Conservation (phyloP, 2,888 invertebrate genomes). For the Erannis defoliaria region DNA sequence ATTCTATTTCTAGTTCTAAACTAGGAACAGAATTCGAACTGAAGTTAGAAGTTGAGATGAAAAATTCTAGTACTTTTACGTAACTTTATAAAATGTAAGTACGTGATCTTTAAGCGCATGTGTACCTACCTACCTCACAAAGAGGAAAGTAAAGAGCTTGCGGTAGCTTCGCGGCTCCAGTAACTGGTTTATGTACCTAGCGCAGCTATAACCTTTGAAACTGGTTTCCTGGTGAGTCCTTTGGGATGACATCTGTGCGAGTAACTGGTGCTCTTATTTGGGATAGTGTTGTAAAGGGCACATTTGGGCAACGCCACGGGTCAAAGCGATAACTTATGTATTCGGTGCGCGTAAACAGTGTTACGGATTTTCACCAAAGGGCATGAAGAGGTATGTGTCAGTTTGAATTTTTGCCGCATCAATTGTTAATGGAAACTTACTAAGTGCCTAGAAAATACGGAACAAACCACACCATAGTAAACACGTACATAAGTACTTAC, state of each 20-base stretch:
- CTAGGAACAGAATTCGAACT: slow-evolving; percentile 10
- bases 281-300: slow-evolving; percentile 20
- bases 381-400: not conserved
- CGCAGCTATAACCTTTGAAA: slow-evolving; percentile 24
- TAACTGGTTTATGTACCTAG: slow-evolving; percentile 21
- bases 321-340: slow-evolving; percentile 12
- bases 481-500: too few relatives aligned
- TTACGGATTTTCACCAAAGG: not conserved
- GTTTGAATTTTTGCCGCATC: not conserved
- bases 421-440: too few relatives aligned
- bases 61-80: slow-evolving; percentile 17
- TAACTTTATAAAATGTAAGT: slow-evolving; percentile 27
- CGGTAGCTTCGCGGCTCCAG: slow-evolving; percentile 14
- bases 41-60: slow-evolving; percentile 20
- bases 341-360: slow-evolving; percentile 3
- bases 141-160: slow-evolving; percentile 24
- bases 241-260: slow-evolving; percentile 20
- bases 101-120: slow-evolving; percentile 30
- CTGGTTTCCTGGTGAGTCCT: slow-evolving; percentile 25
- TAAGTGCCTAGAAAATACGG: too few relatives aligned
- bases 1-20: slow-evolving; percentile 20
- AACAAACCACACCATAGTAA: too few relatives aligned
- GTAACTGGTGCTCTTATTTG: slow-evolving; percentile 15
- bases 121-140: slow-evolving; percentile 21
- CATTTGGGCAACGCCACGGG: slow-evolving; percentile 7